phyloP scores from a whole-genome alignment of 1,140 invertebrate species.

The Helicoverpa zea region DNA sequence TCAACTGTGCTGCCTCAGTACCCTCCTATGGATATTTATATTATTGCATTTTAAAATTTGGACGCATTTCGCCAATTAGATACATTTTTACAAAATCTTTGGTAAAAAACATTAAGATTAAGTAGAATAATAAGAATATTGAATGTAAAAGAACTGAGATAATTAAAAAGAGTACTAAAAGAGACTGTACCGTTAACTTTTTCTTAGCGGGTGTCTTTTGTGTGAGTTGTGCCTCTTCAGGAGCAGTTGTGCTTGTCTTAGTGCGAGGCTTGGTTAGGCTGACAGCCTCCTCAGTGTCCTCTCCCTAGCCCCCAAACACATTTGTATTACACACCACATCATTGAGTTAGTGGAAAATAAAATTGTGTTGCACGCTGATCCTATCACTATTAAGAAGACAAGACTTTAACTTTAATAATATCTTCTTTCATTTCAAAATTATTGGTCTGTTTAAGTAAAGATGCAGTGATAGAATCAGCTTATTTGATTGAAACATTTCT shows the following conservation, averaged over 20 bases:
- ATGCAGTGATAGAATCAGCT: slow-evolving; percentile 31
- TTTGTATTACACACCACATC: slow-evolving; percentile 46
- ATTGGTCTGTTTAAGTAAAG: background rate
- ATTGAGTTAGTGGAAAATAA: slow-evolving; percentile 48
- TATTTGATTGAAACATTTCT: background rate
- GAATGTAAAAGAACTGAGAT: slow-evolving; percentile 64
- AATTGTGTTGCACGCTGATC: slow-evolving; percentile 3
- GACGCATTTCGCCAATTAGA: background rate
- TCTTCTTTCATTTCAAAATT: background rate
- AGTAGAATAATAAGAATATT: no score
- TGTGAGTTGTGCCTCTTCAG: slow-evolving; percentile 82
- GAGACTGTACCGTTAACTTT: slow-evolving; percentile 79
- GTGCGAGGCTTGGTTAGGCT: slow-evolving; percentile 79
- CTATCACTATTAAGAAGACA: slow-evolving; percentile 9
- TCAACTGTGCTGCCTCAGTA: slow-evolving; percentile 78
- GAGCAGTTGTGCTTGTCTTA: slow-evolving; percentile 83
- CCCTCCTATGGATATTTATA: slow-evolving; percentile 73
- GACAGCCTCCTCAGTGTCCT: slow-evolving; percentile 82
- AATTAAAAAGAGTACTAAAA: slow-evolving; percentile 70
- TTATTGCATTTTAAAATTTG: slow-evolving; percentile 47
- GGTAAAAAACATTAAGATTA: no score
- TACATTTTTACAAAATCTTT: background rate
- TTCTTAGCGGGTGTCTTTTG: slow-evolving; percentile 84
- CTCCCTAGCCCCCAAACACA: slow-evolving; percentile 68
- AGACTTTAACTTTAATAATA: background rate